These are phyloP conservation scores for Gallinago stenura DNA, from an alignment of 2,797 vertebrate genomes.

Conservation along the genomic window DNA sequence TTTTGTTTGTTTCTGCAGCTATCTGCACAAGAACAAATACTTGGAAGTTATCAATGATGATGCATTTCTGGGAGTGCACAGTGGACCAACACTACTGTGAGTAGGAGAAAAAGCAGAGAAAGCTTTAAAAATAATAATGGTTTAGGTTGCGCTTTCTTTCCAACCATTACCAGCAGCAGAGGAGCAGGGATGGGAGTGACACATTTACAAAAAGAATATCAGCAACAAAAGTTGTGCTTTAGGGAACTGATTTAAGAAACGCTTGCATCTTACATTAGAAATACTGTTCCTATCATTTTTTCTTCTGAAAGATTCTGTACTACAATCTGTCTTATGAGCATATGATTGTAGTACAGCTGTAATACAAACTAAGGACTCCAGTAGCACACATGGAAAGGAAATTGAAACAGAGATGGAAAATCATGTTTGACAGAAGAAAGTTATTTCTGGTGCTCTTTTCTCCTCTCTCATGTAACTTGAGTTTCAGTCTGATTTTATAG, in stretches of 20 bases:
- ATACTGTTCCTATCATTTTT: not conserved
- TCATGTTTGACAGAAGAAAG: not conserved
- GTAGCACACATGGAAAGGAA: not conserved
- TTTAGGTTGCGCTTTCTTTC: not conserved
- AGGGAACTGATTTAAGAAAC: not conserved
- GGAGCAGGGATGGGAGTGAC: not conserved
- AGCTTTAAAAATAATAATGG: not conserved
- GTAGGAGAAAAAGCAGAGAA: slow-evolving; percentile 72
- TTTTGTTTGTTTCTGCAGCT: slow-evolving; percentile 78
- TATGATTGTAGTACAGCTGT: not conserved
- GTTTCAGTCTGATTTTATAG: not conserved
- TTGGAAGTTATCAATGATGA: slow-evolving; percentile 87
- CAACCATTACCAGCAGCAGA: not conserved
- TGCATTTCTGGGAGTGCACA: slow-evolving; percentile 87
- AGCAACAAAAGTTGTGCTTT: not conserved
- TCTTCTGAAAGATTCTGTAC: not conserved
- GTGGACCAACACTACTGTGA: slow-evolving; percentile 92
- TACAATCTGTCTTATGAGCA: not conserved
- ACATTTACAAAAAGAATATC: not conserved
- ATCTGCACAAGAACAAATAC: slow-evolving; percentile 92
- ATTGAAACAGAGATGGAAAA: not conserved
- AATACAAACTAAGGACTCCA: not conserved
- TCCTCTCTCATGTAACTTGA: not conserved
- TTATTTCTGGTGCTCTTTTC: not conserved
- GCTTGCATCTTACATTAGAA: not conserved